These are phyloP conservation scores for Penaeus indicus DNA, from an alignment of 1,140 invertebrate species.

Conservation along the genomic window DNA sequence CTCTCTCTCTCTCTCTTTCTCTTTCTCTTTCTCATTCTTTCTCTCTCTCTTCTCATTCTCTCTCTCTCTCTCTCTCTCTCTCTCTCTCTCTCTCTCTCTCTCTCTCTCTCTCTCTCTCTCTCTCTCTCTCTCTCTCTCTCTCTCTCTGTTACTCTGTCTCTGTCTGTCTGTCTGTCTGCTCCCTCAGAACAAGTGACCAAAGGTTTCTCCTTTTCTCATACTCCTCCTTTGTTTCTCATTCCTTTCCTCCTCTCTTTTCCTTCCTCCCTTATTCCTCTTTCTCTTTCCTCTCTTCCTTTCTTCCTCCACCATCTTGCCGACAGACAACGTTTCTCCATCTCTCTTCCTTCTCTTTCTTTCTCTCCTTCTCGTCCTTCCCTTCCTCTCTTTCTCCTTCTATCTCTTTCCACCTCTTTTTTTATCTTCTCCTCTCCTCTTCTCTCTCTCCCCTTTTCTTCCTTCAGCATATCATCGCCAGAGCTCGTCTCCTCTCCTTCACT, in stretches of 20 bases:
- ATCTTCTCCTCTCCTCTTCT: no score
- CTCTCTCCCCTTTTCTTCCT: no score
- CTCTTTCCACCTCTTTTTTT: no score
- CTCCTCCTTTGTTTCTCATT: neutral
- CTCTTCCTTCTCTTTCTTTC: neutral
- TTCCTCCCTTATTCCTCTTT: neutral
- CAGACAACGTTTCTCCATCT: neutral
- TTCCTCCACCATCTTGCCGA: no score
- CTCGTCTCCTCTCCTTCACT: neutral
- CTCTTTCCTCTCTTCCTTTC: neutral
- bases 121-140: neutral
- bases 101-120: no score
- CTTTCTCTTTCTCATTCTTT: no score
- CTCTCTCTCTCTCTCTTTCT: no score
- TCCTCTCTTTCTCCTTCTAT: no score
- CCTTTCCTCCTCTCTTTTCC: neutral
- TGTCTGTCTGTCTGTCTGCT: neutral
- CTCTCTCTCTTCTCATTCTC: no score
- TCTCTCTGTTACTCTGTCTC: constrained; percentile 24
- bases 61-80: no score
- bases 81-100: no score
- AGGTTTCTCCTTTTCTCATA: neutral
- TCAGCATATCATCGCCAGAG: neutral
- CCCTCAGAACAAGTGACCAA: neutral
- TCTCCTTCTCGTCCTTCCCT: neutral